Conservation (phyloP, 2,113 vertebrate species). For the Ceuthmochares aereus region DNA sequence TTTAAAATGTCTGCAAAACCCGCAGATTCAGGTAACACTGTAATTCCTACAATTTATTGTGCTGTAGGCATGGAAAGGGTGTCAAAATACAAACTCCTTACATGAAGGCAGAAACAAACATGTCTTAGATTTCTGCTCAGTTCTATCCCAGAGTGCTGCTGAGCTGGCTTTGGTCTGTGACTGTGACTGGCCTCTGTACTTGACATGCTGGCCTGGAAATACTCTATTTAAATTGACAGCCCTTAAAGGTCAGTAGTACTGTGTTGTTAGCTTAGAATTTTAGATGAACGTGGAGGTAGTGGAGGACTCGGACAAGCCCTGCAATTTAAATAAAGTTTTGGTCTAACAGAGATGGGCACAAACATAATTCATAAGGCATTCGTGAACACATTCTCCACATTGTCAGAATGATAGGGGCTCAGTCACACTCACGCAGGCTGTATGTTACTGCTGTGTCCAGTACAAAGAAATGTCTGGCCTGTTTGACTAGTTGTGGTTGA, state of each 20-base stretch:
- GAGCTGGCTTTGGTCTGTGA: not conserved
- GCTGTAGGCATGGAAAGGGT: not conserved
- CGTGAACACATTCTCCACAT: not conserved
- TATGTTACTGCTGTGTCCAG: not conserved
- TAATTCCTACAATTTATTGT: not conserved
- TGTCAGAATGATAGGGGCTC: not conserved
- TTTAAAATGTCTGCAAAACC: not conserved
- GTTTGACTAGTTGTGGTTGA: slow-evolving; percentile 49
- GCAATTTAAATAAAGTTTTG: not conserved
- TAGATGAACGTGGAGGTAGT: not conserved
- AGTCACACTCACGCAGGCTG: not conserved
- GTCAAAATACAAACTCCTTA: not conserved
- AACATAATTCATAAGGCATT: not conserved
- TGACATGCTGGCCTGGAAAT: not conserved
- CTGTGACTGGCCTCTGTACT: not conserved
- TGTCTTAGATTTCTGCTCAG: not conserved
- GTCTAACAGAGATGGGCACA: not conserved
- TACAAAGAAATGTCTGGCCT: not conserved
- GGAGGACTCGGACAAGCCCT: not conserved
- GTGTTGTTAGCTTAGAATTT: not conserved
- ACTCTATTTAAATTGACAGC: not conserved
- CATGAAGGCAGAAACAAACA: not conserved
- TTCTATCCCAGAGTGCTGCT: not conserved
- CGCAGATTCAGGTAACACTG: not conserved
- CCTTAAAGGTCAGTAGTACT: not conserved